Evolutionary conservation across 2,888 invertebrate genomes (phyloP).

Genomic region (Cheilosia vulpina): DNA sequence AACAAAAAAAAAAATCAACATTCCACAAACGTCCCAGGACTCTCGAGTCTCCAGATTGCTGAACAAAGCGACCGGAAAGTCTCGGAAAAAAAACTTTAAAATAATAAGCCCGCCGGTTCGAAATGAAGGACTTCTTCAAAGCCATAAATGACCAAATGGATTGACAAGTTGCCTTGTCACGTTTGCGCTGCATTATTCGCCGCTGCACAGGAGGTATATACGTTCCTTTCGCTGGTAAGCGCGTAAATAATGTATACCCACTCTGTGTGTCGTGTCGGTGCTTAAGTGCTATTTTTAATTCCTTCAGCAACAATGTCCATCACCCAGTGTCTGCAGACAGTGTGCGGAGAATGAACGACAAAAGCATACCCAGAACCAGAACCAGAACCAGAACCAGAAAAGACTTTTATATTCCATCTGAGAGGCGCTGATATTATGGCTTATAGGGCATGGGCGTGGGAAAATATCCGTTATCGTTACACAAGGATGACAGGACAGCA

Average conservation of each 20-base stretch:
- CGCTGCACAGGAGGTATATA: neutral
- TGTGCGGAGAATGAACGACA: conserved; percentile 21
- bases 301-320: conserved; percentile 61
- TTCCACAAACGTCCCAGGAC: conserved; percentile 5
- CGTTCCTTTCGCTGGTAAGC: conserved; percentile 2
- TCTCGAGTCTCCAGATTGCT: conserved; percentile 26
- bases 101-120: conserved; percentile 41
- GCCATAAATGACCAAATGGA: conserved; percentile 64
- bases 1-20: neutral
- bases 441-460: conserved; percentile 7
- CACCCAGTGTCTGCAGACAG: conserved; percentile 24
- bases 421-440: neutral
- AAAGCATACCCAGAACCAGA: conserved; percentile 23
- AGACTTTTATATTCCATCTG: neutral
- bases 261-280: conserved; percentile 16
- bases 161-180: conserved; percentile 64
- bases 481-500: conserved; percentile 23
- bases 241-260: conserved; percentile 53
- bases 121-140: conserved; percentile 55
- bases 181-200: conserved; percentile 37
- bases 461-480: conserved; percentile 50
- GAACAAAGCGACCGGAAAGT: conserved; percentile 11
- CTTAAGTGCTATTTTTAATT: conserved; percentile 70
- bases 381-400: neutral
- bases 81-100: conserved; percentile 6